Percentiles rank a stretch among this genome's conserved stretches.
These are phyloP conservation scores for Napeogenes sylphis DNA, from an alignment of 2,888 invertebrate species.

Conservation along the genomic window DNA sequence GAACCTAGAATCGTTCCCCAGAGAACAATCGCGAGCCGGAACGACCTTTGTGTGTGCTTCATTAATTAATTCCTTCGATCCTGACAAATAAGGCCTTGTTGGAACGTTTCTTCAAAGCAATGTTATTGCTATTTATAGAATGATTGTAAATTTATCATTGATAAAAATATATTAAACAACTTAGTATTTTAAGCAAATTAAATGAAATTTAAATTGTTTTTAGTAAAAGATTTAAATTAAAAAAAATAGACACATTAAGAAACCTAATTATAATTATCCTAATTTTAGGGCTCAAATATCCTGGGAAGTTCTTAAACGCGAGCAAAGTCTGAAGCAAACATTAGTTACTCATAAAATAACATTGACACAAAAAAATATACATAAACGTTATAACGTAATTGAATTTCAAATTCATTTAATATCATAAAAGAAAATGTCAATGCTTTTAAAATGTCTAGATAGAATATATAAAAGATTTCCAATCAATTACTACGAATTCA, in stretches of 20 bases:
- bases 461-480: conserved; percentile 21
- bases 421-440: conserved; percentile 16
- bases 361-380: background rate
- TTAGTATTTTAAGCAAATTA: too few relatives aligned
- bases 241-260: too few relatives aligned
- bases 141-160: background rate
- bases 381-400: background rate
- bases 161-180: too few relatives aligned
- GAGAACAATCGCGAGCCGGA: conserved; percentile 34
- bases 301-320: too few relatives aligned
- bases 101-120: conserved; percentile 12
- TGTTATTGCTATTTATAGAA: background rate
- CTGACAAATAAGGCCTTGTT: conserved; percentile 45
- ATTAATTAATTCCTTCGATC: conserved; percentile 61
- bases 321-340: too few relatives aligned
- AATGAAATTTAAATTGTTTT: too few relatives aligned
- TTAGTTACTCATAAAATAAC: too few relatives aligned
- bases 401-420: background rate
- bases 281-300: too few relatives aligned
- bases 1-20: conserved; percentile 29
- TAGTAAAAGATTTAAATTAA: too few relatives aligned
- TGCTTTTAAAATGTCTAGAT: conserved; percentile 12
- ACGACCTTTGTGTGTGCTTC: conserved; percentile 49
- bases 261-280: too few relatives aligned
- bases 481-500: conserved; percentile 27